phyloP scores from a whole-genome alignment of 1,140 invertebrate genomes.

The Trichogramma pretiosum region DNA sequence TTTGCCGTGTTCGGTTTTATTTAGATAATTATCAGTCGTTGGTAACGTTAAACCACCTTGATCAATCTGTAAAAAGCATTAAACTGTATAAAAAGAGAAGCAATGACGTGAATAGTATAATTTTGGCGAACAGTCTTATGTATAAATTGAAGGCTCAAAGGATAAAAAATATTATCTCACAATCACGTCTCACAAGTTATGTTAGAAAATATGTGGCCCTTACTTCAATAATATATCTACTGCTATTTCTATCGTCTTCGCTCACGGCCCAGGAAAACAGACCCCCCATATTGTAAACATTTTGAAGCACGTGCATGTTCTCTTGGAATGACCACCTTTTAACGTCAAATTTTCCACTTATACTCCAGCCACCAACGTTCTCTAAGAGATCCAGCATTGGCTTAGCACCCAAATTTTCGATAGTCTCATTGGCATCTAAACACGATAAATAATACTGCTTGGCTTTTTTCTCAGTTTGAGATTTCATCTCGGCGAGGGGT shows the following conservation, averaged over 20 bases:
- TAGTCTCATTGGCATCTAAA: constrained; percentile 84
- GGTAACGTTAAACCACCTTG: constrained; percentile 85
- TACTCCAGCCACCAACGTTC: constrained; percentile 69
- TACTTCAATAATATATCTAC: constrained; percentile 76
- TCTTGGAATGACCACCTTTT: constrained; percentile 68
- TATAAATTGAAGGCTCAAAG: neutral
- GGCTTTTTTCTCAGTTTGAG: constrained; percentile 79
- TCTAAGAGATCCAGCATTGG: constrained; percentile 72
- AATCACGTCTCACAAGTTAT: too few species aligned
- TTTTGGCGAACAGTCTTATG: neutral
- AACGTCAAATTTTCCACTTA: constrained; percentile 54
- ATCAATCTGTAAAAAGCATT: constrained; percentile 59
- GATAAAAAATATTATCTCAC: too few species aligned
- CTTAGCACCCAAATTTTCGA: constrained; percentile 70
- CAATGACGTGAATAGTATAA: neutral
- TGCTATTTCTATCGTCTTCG: constrained; percentile 89
- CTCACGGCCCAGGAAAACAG: constrained; percentile 85
- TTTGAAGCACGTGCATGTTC: constrained; percentile 71
- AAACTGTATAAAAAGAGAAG: too few species aligned
- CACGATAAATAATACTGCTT: constrained; percentile 87
- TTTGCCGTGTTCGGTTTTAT: constrained; percentile 74
- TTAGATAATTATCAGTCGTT: constrained; percentile 85
- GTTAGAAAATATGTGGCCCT: too few species aligned
- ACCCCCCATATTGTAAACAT: constrained; percentile 78
- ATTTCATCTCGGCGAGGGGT: constrained; percentile 53